Evolutionary conservation across 1,140 invertebrate species (phyloP), one percentile per base, ranked within the genome.

Genomic region (Leguminivora glycinivorella): DNA sequence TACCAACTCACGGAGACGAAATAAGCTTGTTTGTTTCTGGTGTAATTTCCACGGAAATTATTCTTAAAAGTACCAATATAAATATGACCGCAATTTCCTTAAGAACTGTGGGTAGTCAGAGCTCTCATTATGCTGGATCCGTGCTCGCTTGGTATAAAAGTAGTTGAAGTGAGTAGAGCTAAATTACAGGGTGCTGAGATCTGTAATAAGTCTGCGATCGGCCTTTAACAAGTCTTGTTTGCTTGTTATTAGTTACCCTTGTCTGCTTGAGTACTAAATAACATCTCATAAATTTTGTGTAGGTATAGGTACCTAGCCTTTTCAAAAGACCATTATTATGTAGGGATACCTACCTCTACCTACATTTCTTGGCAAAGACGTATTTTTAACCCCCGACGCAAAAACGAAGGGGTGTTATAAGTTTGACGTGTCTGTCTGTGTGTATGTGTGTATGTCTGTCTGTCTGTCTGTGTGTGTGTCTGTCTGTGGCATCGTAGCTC

Each of bases 191-290:
- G 58, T 63, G 12, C 58, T 7, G 14, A 29, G 25, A 17, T 17
- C 58, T 26, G 58, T 63, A 63, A 63, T 63, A 63, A 63, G 58
- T 22, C 25, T 31, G 58, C 6, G 26, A 63, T 63, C 58, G 58
- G 58, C 4, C 24, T 12, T 14, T 63, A 63, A 60, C 26, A 70
- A 58, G 69, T 60, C 69, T 56, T 43, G 56, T 70, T 70, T 56
- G 47, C 31, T 58, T 60, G 24, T 70, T 34, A 29, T 58, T 63
- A 40, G 29, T 43, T 58, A 60, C 25, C 56, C 56, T 26, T 26
- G 22, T 60, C 56, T 60, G 56, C 47, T 10, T 22, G 47, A 22
- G 47, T 22, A 22, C 47, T 52, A 52, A 52, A 52, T 52, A 22
- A 52, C 47, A 52, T 52, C 47, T 52, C 47, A 52, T 52, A 22